A percentile compares a stretch with the other conserved stretches of the same genome.
phyloP scores from a whole-genome alignment of 1,140 invertebrate species.

The Belonocnema kinseyi region DNA sequence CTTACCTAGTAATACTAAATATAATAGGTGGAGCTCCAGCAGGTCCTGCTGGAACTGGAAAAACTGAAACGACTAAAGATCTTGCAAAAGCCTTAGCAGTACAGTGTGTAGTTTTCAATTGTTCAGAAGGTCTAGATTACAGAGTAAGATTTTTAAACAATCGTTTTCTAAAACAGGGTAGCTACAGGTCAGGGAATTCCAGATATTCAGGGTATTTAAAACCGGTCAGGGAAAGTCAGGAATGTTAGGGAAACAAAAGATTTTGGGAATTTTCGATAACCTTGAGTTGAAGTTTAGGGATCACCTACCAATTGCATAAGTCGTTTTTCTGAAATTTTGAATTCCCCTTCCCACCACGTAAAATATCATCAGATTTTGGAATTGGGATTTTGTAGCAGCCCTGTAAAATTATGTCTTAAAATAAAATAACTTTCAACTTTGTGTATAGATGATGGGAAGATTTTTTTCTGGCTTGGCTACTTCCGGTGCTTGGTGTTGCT shows the following conservation, averaged over 20 bases:
- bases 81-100: slow-evolving; percentile 90
- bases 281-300: too few species aligned
- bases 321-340: too few species aligned
- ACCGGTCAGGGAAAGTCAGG: too few species aligned
- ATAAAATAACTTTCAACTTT: slow-evolving; percentile 7
- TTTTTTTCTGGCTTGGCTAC: slow-evolving; percentile 92
- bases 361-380: too few species aligned
- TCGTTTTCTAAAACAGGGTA: neutral
- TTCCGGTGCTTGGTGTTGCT: slow-evolving; percentile 93
- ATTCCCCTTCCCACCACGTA: too few species aligned
- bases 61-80: slow-evolving; percentile 96
- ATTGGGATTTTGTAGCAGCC: too few species aligned
- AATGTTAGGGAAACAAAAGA: too few species aligned
- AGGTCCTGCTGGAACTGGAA: slow-evolving; percentile 94
- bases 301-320: too few species aligned
- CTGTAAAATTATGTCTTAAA: neutral
- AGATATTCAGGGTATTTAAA: too few species aligned
- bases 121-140: slow-evolving; percentile 89
- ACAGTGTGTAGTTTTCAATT: slow-evolving; percentile 94
- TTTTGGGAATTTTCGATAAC: too few species aligned
- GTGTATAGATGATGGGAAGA: slow-evolving; percentile 85
- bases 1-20: too few species aligned
- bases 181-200: too few species aligned
- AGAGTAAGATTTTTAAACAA: slow-evolving; percentile 71
- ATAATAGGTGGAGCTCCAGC: slow-evolving; percentile 85